These are phyloP conservation scores for Eretmocerus hayati DNA, from an alignment of 2,888 invertebrate species.

Conservation along the genomic window DNA sequence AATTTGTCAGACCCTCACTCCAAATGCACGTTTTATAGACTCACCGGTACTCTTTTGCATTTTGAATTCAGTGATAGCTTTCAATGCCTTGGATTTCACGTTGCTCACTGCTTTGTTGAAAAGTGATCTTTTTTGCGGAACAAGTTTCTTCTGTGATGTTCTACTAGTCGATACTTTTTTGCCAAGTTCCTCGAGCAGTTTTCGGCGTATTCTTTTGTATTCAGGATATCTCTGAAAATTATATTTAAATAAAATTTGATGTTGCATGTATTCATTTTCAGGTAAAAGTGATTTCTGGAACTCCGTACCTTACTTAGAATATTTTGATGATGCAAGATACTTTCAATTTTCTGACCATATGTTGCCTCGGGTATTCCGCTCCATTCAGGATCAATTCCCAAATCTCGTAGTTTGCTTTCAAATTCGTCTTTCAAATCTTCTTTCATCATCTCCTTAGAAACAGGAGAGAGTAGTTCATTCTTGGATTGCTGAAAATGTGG, in stretches of 20 bases:
- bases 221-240: constrained; percentile 49
- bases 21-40: no score
- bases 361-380: constrained; percentile 52
- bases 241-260: neutral
- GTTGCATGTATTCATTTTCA: neutral
- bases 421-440: constrained; percentile 42
- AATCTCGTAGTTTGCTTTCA: constrained; percentile 51
- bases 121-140: constrained; percentile 43
- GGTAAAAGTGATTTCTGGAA: neutral
- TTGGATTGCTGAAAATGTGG: no score
- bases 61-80: constrained; percentile 44
- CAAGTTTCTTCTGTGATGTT: constrained; percentile 30
- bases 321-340: constrained; percentile 54
- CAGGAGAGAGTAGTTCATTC: no score
- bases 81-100: constrained; percentile 52
- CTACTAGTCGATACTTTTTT: constrained; percentile 38
- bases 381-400: constrained; percentile 61
- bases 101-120: constrained; percentile 51
- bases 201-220: constrained; percentile 49
- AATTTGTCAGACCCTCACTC: no score
- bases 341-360: constrained; percentile 53
- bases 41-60: constrained; percentile 30
- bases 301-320: constrained; percentile 52
- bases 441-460: no score
- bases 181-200: constrained; percentile 49